phyloP scores from a whole-genome alignment of 2,113 vertebrate genomes.

The Ploceus nigricollis region DNA sequence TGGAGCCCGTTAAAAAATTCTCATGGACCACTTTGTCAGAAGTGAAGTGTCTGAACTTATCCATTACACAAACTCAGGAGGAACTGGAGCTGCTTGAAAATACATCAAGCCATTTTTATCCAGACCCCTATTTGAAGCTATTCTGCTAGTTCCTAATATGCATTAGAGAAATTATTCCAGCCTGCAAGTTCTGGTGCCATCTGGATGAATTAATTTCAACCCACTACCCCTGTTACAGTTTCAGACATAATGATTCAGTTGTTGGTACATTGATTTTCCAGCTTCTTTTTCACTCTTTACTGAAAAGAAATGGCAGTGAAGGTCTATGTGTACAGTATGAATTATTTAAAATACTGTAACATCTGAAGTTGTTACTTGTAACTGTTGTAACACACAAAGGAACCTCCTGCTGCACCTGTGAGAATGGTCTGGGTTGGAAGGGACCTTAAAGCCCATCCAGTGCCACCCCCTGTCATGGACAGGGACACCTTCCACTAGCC shows the following conservation, averaged over 20 bases:
- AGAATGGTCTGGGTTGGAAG: neutral
- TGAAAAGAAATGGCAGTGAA: neutral
- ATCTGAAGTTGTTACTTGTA: neutral
- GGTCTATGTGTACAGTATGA: neutral
- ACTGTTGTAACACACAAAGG: neutral
- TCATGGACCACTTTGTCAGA: neutral
- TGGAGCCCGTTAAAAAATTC: neutral
- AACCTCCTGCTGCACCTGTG: neutral
- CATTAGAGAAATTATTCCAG: neutral
- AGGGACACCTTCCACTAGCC: accelerated
- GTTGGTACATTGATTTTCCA: neutral
- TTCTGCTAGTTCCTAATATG: neutral
- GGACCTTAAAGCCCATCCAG: neutral
- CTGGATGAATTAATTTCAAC: neutral
- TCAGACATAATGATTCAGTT: neutral
- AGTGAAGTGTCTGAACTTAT: neutral
- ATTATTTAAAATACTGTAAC: neutral
- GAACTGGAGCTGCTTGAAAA: neutral
- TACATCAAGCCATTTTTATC: neutral
- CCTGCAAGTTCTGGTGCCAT: neutral
- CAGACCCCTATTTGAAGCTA: neutral
- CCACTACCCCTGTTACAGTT: neutral
- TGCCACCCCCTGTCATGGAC: too few relatives aligned
- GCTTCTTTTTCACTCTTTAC: neutral
- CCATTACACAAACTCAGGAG: neutral